These are phyloP conservation scores for Cebidichthys violaceus DNA, from an alignment of 2,113 vertebrate species.

Conservation along the genomic window DNA sequence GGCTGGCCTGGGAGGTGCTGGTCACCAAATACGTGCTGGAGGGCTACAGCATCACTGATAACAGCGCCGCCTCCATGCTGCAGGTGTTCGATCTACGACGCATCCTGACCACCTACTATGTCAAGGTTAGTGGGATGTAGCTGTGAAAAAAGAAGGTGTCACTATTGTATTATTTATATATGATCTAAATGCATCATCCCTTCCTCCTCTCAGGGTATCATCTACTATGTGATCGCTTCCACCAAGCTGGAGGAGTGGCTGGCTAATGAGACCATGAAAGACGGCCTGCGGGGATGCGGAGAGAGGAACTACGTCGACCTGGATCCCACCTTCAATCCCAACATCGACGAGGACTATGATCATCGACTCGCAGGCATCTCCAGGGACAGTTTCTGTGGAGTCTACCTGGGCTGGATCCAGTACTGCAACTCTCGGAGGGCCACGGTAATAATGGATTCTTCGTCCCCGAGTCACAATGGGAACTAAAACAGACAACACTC, in stretches of 20 bases:
- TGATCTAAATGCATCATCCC: not conserved
- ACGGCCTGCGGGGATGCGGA: constrained; percentile 90
- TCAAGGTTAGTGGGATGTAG: constrained; percentile 83
- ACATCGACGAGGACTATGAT: constrained; percentile 99
- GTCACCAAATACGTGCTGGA: constrained; percentile 93
- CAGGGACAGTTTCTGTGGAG: constrained; percentile 94
- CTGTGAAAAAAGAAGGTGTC: not conserved
- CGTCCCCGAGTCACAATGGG: not conserved
- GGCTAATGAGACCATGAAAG: constrained; percentile 95
- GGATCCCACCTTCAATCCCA: constrained; percentile 98
- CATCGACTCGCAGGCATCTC: constrained; percentile 96
- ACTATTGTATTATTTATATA: not conserved
- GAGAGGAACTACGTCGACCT: constrained; percentile 97
- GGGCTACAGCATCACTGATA: constrained; percentile 94
- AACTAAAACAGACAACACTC: not conserved
- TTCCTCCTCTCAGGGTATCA: constrained; percentile 88
- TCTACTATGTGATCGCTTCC: constrained; percentile 95
- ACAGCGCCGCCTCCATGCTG: constrained; percentile 94
- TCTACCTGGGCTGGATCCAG: constrained; percentile 97
- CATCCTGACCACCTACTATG: constrained; percentile 94
- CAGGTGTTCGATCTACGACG: constrained; percentile 93
- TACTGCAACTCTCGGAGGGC: constrained; percentile 94
- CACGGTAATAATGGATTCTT: constrained; percentile 82
- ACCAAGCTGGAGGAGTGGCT: constrained; percentile 97
- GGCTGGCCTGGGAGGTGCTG: constrained; percentile 93